Percentiles rank a stretch among this genome's conserved stretches.
Evolutionary conservation across 2,888 invertebrate genomes (phyloP).

Genomic region (Phragmatobia fuliginosa): DNA sequence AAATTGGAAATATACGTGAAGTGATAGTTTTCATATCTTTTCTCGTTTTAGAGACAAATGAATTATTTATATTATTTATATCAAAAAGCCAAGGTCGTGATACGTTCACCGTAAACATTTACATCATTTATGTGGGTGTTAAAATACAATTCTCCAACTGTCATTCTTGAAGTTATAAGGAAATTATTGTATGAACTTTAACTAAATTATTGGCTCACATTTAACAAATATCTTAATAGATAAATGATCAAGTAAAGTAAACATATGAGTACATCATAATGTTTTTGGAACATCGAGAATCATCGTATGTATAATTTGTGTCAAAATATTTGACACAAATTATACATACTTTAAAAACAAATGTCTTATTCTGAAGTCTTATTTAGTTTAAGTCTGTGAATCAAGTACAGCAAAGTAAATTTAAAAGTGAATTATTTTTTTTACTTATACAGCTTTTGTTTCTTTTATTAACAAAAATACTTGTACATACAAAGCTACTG

Average conservation of each 20-base stretch:
- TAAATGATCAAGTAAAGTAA: background rate
- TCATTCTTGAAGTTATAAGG: background rate
- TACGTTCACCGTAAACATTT: too few relatives aligned
- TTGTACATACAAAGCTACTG: background rate
- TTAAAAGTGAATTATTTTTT: background rate
- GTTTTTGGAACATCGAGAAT: too few relatives aligned
- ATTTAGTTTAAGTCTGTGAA: background rate
- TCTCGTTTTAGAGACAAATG: too few relatives aligned
- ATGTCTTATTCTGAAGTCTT: background rate
- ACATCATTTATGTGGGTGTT: background rate
- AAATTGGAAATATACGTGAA: background rate
- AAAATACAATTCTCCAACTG: too few relatives aligned
- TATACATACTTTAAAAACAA: background rate
- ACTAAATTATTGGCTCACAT: too few relatives aligned
- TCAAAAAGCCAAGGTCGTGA: too few relatives aligned
- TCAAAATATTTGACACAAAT: too few relatives aligned
- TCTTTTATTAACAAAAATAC: background rate
- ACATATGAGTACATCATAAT: background rate
- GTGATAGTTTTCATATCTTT: too few relatives aligned
- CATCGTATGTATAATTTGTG: too few relatives aligned
- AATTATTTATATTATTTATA: too few relatives aligned
- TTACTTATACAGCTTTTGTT: background rate
- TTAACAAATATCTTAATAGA: background rate
- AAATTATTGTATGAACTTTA: too few relatives aligned
- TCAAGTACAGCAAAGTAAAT: background rate